Conservation (phyloP, 2,888 invertebrate species). For the Plemyria rubiginata region DNA sequence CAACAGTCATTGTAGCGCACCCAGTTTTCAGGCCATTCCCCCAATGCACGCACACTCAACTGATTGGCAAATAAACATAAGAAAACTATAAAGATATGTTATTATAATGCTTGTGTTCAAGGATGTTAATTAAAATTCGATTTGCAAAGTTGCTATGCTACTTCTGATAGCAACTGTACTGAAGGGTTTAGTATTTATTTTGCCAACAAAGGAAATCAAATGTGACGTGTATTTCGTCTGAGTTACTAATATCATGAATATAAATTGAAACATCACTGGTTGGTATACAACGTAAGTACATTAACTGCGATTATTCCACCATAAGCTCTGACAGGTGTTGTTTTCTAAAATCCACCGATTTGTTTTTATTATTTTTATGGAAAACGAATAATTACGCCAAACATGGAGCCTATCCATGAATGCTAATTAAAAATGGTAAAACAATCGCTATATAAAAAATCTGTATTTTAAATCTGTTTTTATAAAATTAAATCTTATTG, state of each 20-base stretch:
- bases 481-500: too few relatives aligned
- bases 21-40: too few relatives aligned
- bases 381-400: too few relatives aligned
- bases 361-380: background rate
- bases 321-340: slow-evolving; percentile 11
- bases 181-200: slow-evolving; percentile 61
- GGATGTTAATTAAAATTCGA: background rate
- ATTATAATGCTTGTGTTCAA: background rate
- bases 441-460: too few relatives aligned
- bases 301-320: background rate
- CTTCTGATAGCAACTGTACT: slow-evolving; percentile 4
- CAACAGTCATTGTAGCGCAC: background rate
- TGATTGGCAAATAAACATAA: background rate
- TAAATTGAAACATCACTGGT: slow-evolving; percentile 81
- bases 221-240: slow-evolving; percentile 78
- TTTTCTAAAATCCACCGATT: background rate
- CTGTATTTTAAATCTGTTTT: too few relatives aligned
- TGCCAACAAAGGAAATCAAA: slow-evolving; percentile 80
- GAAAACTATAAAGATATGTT: background rate
- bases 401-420: too few relatives aligned
- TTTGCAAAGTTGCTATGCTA: slow-evolving; percentile 2
- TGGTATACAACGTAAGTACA: background rate
- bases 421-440: too few relatives aligned
- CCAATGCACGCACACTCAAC: background rate
- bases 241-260: slow-evolving; percentile 84